These are phyloP conservation scores for Theristicus caerulescens DNA, from an alignment of 2,113 vertebrate genomes.

Conservation along the genomic window DNA sequence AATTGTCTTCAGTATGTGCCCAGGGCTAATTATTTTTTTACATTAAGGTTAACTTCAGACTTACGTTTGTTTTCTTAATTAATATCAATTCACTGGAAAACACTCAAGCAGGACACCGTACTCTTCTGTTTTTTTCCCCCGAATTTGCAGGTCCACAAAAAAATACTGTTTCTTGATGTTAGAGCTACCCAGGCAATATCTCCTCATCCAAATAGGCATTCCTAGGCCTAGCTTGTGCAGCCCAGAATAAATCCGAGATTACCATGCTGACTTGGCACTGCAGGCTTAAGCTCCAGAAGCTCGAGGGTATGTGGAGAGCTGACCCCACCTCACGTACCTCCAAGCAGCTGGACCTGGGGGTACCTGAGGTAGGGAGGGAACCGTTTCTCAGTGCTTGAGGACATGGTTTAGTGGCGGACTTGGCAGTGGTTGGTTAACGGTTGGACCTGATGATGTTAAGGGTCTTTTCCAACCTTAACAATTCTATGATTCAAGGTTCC, in stretches of 20 bases:
- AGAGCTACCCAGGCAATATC: not conserved
- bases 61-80: not conserved
- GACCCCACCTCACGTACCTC: not conserved
- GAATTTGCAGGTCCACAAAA: not conserved
- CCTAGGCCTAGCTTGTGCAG: not conserved
- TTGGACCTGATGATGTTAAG: too few species aligned
- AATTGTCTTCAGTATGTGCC: not conserved
- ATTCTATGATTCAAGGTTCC: too few species aligned
- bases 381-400: not conserved
- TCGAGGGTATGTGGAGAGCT: not conserved
- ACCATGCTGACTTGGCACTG: not conserved
- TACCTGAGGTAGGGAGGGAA: not conserved
- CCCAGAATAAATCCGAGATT: not conserved
- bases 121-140: fast-evolving
- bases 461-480: too few species aligned
- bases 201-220: not conserved
- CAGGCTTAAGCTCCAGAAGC: not conserved
- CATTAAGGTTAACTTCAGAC: not conserved
- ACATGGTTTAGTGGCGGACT: too few species aligned
- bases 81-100: not conserved
- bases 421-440: too few species aligned
- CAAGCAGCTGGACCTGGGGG: not conserved
- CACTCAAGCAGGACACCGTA: not conserved
- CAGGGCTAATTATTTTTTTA: not conserved
- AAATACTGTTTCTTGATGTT: not conserved